phyloP scores from a whole-genome alignment of 2,797 vertebrate species.

The Enteromius mattozi region DNA sequence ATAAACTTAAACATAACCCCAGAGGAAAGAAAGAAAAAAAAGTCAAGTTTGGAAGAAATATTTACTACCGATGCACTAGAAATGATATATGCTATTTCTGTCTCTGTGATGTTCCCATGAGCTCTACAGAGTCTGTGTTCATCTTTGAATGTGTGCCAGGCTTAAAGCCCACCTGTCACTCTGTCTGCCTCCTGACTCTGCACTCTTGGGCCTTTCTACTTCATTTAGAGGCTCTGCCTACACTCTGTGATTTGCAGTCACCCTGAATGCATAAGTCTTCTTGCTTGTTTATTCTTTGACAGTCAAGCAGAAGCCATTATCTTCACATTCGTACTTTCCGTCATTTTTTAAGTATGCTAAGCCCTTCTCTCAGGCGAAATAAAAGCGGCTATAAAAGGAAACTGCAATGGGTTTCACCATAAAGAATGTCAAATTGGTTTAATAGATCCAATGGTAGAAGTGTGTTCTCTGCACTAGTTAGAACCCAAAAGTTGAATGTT shows the following conservation, averaged over 20 bases:
- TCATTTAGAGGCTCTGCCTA: conserved; percentile 16
- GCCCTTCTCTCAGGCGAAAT: conserved; percentile 50
- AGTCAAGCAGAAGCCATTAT: conserved; percentile 52
- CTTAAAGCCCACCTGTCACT: conserved; percentile 46
- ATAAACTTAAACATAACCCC: background rate
- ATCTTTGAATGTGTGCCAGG: conserved; percentile 23
- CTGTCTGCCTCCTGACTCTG: conserved; percentile 3
- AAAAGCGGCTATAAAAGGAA: conserved; percentile 55
- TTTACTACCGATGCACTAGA: background rate
- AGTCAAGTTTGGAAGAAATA: background rate
- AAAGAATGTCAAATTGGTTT: conserved; percentile 59
- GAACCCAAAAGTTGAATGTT: conserved; percentile 30
- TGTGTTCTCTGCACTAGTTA: conserved; percentile 29
- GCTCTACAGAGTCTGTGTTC: conserved; percentile 9
- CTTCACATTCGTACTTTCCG: conserved; percentile 52
- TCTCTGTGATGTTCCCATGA: conserved; percentile 16
- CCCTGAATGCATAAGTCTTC: conserved; percentile 46
- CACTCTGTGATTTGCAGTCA: conserved; percentile 54
- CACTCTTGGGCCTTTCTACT: conserved; percentile 24
- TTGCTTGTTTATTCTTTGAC: conserved; percentile 58
- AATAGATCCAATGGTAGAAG: conserved; percentile 39
- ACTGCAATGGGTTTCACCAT: conserved; percentile 55
- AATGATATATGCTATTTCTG: conserved; percentile 31
- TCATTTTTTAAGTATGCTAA: conserved; percentile 58
- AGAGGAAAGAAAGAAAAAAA: conserved; percentile 1